Evolutionary conservation across 1,140 invertebrate genomes (phyloP).

Genomic region (Myzus persicae): DNA sequence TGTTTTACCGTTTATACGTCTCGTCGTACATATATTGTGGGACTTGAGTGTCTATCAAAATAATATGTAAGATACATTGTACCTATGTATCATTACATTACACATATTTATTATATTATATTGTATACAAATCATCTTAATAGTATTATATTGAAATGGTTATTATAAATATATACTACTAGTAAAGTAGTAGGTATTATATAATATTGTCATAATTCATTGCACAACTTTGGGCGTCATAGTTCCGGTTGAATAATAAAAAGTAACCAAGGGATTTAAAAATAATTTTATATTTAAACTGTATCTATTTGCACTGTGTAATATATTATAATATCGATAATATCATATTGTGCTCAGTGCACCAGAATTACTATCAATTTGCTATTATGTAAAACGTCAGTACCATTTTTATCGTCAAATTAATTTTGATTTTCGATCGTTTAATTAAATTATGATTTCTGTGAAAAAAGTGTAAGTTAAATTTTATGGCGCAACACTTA

Average conservation of each 20-base stretch:
- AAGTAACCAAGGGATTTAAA: neutral
- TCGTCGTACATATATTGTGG: no score
- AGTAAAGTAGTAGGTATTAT: neutral
- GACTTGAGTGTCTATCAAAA: neutral
- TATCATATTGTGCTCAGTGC: neutral
- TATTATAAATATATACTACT: neutral
- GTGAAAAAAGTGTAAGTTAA: neutral
- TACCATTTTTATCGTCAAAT: neutral
- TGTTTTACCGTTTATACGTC: neutral
- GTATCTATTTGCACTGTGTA: neutral
- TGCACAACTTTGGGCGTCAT: neutral
- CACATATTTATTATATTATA: neutral
- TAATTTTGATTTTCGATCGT: neutral
- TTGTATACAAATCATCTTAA: neutral
- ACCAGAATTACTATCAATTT: neutral
- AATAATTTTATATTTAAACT: neutral
- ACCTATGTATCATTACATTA: neutral
- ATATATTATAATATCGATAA: neutral
- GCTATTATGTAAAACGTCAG: neutral
- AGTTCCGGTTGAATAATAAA: neutral
- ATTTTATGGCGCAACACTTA: neutral
- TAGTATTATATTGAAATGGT: neutral
- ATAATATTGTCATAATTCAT: neutral
- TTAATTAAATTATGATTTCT: neutral
- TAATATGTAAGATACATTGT: neutral